Base-by-base conservation (phyloP, 2,113 vertebrate species). In the Leptodactylus fuscus region DNA sequence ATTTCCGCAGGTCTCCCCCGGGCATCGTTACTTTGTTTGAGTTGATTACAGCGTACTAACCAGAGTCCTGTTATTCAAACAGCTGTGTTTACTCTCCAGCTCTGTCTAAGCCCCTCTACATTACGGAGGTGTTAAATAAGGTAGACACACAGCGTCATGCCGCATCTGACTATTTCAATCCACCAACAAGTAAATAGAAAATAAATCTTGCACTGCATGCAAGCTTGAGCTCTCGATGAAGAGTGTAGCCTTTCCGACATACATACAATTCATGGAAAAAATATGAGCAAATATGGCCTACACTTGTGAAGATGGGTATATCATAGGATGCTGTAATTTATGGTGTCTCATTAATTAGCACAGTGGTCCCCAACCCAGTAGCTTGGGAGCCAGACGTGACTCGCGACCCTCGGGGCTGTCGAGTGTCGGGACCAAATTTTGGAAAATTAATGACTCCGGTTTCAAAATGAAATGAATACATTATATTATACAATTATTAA, bases 11-110 rank as follows among this genome's bases (percentile, higher is more conserved):
- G 34, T 48, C 41, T 62, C 79, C 38, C 58, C 11, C 16, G 58
- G 41, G 58, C 60, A 81, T 65, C 22, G 58, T 81, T 81, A 65
- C 67, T 81, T 48, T 67, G 79, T 81, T 81, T 81, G 79, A 67
- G 58, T 67, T 81, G 79, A 67, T 81, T 67, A 81, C 67, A 81
- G 79, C 27, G 24, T 48, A 81, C 55, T 81, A 81, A 81, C 79
- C 38, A 22, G 60, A 67, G 79, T 67, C 58, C 79, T 81, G 58
- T 81, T 67, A 29, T 51, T 70, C 46, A 82, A 82, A 70, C 81
- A 70, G 81, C 81, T 71, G 65, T 70, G 81, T 82, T 82, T 82
- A 71, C 46, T 82, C 27, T 82, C 44, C 65, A 53, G 81, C 46
- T 82, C 81, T 60, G 53, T 62, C 53, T 82, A 70, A 70, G 81